Evolutionary conservation across 2,113 vertebrate genomes (phyloP), one percentile per base, ranked within the genome.

Genomic region (Stercorarius parasiticus): DNA sequence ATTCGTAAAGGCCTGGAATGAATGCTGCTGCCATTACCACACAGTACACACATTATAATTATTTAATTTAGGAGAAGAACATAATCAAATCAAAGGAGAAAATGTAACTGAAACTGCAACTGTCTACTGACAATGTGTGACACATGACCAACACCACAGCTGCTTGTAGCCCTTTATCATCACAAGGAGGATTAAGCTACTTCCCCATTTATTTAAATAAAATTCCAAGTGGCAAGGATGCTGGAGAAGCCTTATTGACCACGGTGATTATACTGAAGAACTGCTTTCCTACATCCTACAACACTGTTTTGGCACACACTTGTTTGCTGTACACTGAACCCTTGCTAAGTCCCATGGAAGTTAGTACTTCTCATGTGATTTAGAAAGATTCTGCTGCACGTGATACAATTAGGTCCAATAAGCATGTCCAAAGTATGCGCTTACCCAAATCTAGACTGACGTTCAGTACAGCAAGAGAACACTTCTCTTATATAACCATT

Each of bases 21-120:
- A 92, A 88, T 43, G 50, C 71, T 88, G 79, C 90, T 91, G 82
- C 78, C 73, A n/a, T 90, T 87, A 59, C 87, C 86, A 86, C 43
- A 62, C 30, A 70, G 91, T 43, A 94, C 50, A 94, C 62, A 93
- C 53, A 70, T 77, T 90, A 86, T 66, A 97, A 95, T 97, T 95
- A 94, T 95, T 97, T 96, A 70, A 96, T 96, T 96, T 96, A 86
- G 88, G 55, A 87, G 84, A 90, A 97, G 73, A 91, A 86, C 66
- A 53, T 92, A 95, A 97, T 96, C 84, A 94, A 95, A 96, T 96
- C 89, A 94, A 94, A 95, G 84, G 50, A 95, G 86, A 96, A 94
- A 94, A 91, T 94, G 78, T 93, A 95, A 96, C 95, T 90, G 89
- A 93, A 95, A 93, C 71, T 91, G 81, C 93, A 96, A 96, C 86